A percentile compares a stretch with the other conserved stretches of the same genome.
Evolutionary conservation across 2,113 vertebrate genomes (phyloP).

Genomic region (Nettapus auritus): DNA sequence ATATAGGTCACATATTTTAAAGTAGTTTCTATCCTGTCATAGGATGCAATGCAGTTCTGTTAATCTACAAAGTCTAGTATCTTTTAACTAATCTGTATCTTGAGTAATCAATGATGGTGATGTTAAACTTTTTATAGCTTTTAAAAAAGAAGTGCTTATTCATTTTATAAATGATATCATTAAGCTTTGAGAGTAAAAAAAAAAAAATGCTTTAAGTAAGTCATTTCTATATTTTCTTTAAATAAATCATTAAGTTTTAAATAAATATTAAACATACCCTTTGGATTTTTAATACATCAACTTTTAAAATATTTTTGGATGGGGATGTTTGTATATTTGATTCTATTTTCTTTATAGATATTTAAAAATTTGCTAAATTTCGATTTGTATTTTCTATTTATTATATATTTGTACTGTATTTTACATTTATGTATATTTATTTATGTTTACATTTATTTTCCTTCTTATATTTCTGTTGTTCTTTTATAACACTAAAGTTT

Average conservation of each 20-base stretch:
- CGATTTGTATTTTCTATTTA: background rate
- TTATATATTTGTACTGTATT: background rate
- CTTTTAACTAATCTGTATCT: background rate
- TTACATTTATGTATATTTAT: no score
- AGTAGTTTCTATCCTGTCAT: background rate
- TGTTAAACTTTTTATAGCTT: background rate
- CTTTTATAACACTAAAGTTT: background rate
- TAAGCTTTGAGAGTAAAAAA: background rate
- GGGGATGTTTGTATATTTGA: background rate
- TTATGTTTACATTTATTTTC: background rate
- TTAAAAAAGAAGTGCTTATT: background rate
- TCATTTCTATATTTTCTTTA: background rate
- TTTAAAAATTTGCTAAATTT: background rate
- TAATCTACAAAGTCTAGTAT: background rate
- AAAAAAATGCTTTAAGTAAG: background rate
- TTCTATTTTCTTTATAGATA: background rate
- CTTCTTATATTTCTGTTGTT: background rate
- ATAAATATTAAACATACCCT: background rate
- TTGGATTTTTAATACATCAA: background rate
- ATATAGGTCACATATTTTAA: background rate
- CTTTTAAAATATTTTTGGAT: background rate
- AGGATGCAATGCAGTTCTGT: background rate
- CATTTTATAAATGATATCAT: background rate
- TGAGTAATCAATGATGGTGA: background rate
- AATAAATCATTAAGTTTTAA: background rate